phyloP scores from a whole-genome alignment of 2,888 invertebrate species.

The Coenonympha glycerion region DNA sequence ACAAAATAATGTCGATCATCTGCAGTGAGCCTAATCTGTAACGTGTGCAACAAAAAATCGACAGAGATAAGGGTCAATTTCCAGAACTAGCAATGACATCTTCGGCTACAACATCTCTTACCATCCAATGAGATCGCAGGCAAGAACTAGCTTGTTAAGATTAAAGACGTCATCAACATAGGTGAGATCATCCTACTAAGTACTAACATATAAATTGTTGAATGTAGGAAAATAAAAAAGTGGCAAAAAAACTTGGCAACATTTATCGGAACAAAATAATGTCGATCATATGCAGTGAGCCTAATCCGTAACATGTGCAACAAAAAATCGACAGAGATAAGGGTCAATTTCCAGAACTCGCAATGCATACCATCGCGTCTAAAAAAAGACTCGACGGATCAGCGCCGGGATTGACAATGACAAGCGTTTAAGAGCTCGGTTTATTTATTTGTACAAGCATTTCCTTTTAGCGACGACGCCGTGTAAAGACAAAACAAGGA shows the following conservation, averaged over 20 bases:
- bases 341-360: conserved; percentile 68
- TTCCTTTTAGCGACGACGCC: conserved; percentile 68
- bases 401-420: conserved; percentile 69
- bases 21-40: conserved; percentile 74
- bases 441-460: conserved; percentile 74
- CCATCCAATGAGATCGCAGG: no score
- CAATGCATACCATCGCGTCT: conserved; percentile 38
- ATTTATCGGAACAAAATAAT: no score
- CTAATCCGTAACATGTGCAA: conserved; percentile 72
- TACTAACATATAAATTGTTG: no score
- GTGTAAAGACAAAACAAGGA: conserved; percentile 60
- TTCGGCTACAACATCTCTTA: no score
- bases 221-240: no score
- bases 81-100: conserved; percentile 53
- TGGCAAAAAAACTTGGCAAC: no score
- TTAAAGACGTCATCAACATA: no score
- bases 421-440: conserved; percentile 67
- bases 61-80: conserved; percentile 70
- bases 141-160: no score
- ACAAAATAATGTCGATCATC: no score
- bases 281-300: no score
- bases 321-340: conserved; percentile 66
- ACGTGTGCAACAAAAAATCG: conserved; percentile 68
- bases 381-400: conserved; percentile 65
- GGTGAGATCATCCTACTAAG: no score